These are phyloP conservation scores for Caranx melampygus DNA, from an alignment of 2,113 vertebrate species.

Conservation along the genomic window DNA sequence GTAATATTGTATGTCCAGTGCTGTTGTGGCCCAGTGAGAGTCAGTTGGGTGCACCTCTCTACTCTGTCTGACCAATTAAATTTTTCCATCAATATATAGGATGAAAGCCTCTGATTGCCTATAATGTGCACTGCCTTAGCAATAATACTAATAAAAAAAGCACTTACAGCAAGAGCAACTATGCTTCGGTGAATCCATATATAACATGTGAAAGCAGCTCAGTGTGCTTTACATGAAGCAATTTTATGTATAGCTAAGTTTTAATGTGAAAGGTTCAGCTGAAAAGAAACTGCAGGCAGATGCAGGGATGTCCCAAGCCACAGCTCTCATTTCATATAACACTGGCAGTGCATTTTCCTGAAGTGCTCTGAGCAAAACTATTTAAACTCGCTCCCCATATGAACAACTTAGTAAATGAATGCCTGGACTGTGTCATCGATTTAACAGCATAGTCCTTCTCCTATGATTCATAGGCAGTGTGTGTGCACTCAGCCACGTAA, in stretches of 20 bases:
- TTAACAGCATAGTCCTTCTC: constrained; percentile 67
- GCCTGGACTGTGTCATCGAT: constrained; percentile 73
- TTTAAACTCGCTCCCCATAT: constrained; percentile 65
- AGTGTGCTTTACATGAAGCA: constrained; percentile 16
- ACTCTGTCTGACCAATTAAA: constrained; percentile 2
- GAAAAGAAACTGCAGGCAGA: constrained; percentile 27
- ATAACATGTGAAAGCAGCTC: background rate
- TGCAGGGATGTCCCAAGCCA: constrained; percentile 40
- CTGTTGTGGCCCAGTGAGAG: no score
- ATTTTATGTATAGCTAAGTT: constrained; percentile 29
- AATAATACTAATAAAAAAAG: background rate
- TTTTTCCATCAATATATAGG: background rate
- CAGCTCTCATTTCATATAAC: constrained; percentile 56
- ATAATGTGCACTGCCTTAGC: background rate
- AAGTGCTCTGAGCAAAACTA: constrained; percentile 63
- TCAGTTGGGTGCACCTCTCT: background rate
- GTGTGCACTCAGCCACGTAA: constrained; percentile 73
- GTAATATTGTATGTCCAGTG: background rate
- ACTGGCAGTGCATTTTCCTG: constrained; percentile 58
- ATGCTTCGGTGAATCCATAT: constrained; percentile 8
- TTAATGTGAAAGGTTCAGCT: constrained; percentile 35
- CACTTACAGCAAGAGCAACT: constrained; percentile 6
- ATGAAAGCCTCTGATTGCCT: constrained; percentile 1
- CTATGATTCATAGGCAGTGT: constrained; percentile 68
- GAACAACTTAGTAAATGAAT: constrained; percentile 73